Base-by-base conservation (phyloP, 2,888 invertebrate species). In the Polydrusus tereticollis region DNA sequence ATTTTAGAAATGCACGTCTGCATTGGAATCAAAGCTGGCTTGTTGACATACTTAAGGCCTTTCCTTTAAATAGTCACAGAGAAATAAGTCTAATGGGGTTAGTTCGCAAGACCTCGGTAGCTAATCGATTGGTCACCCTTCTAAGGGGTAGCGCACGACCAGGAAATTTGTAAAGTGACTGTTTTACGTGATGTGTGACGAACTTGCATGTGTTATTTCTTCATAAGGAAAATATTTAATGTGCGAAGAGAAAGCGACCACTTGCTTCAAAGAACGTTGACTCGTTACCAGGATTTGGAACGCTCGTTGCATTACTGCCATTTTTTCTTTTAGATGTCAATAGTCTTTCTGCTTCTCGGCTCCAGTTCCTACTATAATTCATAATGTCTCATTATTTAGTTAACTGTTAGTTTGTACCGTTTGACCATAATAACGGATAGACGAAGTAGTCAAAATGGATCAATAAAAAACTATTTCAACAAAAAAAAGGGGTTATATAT, bases 211-310 rank as follows among this genome's bases (percentile, higher is more conserved):
- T 26, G 8, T 36, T 36, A 12, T n/a, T 36, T 12, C 36, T 16
- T 16, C 41, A 16, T n/a, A 38, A 12, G 14, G 41, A 16, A 12
- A 16, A 41, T 1, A 4, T 41, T 41, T 41, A 3, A 41, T 47
- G n/a, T 12, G n/a, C 12, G 29, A 52, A 52, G 52, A 52, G 52
- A 52, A 52, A 52, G 52, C 52, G 21, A 16, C n/a, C 52, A 52
- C n/a, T 29, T 29, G 12, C 23, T 21, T 16, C 18, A 50, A n/a
- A 26, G 52, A 52, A 52, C 52, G 26, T 52, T 52, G 29, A 52
- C 52, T 52, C 14, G 26, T 52, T 29, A n/a, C 47, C 1, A 21
- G 16, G 52, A 26, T 52, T 52, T 52, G 16, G 29, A 52, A 52
- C 29, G 29, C 8, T 50, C 52, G 29, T 47, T 47, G 47, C 47